Base-by-base conservation (phyloP, 2,113 vertebrate genomes). In the Nothocercus nigrocapillus region DNA sequence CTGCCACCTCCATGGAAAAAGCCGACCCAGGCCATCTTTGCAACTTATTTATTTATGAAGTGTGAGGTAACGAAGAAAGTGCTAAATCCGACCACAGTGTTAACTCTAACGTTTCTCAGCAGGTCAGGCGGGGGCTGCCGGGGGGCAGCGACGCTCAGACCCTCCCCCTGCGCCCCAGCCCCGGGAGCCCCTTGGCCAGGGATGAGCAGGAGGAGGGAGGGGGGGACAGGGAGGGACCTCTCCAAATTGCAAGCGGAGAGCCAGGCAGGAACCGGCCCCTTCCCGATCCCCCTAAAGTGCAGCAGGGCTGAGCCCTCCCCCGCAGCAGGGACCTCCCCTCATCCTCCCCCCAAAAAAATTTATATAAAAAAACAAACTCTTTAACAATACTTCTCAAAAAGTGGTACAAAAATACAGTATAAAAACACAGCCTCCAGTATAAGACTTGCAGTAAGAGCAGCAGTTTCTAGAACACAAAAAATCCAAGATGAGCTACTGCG, bases 371-470 rank as follows among this genome's bases (percentile, higher is more conserved):
- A 96, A 94, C 92, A 93, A 97, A 93, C 68, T 95, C 87, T 97
- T 97, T 94, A 97, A 74, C 96, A 96, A 97, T 97, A 98, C 96
- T 97, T 97, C 94, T 97, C 97, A 96, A 98, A 97, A 98, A 97
- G 93, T 96, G 93, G 97, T 98, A 98, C 97, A 98, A 98, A 98
- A 98, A 98, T 98, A 98, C 98, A 97, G 96, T 97, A 98, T 98
- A 93, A 96, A 97, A 95, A 95, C 88, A 96, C 92, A 94, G 91
- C 97, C 93, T 96, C 95, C 96, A 96, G 94, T 92, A 95, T 96
- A 96, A 97, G 95, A 98, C 93, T 97, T 42, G 27, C 96, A 97
- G 83, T 74, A 84, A 94, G 92, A 98, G 96, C 97, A 98, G 97
- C 96, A 97, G 97, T 90, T 98, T 96, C 97, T 97, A 97, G 81